Conservation (phyloP, 1,140 invertebrate species). For the Ostrea edulis region DNA sequence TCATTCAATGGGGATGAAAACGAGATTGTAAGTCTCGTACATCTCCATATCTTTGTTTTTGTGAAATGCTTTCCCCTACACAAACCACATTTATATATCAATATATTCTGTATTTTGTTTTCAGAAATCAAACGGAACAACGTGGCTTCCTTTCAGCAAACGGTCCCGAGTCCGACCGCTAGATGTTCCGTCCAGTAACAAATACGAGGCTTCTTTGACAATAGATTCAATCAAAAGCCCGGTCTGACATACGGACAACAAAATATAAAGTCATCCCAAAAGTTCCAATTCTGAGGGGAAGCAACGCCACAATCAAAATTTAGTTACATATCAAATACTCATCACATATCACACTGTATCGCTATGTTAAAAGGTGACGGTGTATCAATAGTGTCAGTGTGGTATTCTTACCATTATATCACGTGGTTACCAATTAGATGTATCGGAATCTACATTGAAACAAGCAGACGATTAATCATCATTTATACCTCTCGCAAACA, state of each 20-base stretch:
- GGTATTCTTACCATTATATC: no score
- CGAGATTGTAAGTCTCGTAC: not conserved
- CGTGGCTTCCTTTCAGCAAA: not conserved
- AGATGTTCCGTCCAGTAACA: not conserved
- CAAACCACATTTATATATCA: not conserved
- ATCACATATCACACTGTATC: no score
- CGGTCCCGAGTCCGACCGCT: not conserved
- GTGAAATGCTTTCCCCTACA: not conserved
- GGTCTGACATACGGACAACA: not conserved
- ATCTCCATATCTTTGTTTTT: not conserved
- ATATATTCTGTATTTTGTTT: not conserved
- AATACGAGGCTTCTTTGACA: not conserved
- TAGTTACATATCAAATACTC: no score
- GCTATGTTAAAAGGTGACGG: no score
- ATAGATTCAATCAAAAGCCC: slow-evolving; percentile 20
- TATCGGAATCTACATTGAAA: no score
- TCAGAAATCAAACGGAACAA: slow-evolving; percentile 31
- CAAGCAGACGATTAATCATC: no score
- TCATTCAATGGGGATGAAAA: not conserved
- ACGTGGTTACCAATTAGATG: no score
- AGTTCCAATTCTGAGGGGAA: no score
- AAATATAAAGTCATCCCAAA: no score
- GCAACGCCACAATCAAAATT: no score
- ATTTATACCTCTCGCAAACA: no score
- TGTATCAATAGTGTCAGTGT: no score